Percentiles rank a stretch among this genome's conserved stretches.
These are phyloP conservation scores for Limnephilus rhombicus DNA, from an alignment of 2,888 invertebrate species.

Conservation along the genomic window DNA sequence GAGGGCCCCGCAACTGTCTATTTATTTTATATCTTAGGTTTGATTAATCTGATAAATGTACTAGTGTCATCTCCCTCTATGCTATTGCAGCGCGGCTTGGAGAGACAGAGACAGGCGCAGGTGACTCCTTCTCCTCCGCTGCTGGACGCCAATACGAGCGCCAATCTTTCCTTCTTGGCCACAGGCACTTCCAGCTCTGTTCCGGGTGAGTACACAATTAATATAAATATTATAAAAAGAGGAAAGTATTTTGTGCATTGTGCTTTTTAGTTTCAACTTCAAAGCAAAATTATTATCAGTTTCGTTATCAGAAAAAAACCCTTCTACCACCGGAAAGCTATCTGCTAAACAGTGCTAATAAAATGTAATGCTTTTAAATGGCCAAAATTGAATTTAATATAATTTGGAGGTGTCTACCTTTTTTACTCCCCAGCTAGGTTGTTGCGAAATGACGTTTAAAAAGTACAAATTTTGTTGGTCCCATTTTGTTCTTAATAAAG, in stretches of 20 bases:
- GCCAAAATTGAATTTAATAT: background rate
- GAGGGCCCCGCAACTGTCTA: background rate
- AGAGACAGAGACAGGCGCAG: conserved; percentile 72
- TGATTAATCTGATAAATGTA: background rate
- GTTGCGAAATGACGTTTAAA: background rate
- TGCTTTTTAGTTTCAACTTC: no score
- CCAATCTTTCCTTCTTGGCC: conserved; percentile 68
- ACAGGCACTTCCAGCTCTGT: conserved; percentile 76
- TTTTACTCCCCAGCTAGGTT: background rate
- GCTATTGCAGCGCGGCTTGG: conserved; percentile 73
- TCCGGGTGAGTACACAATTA: conserved; percentile 73
- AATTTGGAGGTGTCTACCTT: background rate
- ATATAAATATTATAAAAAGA: no score
- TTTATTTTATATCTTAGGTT: background rate
- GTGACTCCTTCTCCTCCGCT: conserved; percentile 72
- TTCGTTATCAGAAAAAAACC: no score
- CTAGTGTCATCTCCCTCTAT: background rate
- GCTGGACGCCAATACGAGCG: conserved; percentile 68
- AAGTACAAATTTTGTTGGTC: background rate
- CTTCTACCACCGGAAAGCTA: no score
- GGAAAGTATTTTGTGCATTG: no score
- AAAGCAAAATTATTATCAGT: no score
- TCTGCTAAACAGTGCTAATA: no score
- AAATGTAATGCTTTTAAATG: background rate
- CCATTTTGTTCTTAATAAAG: background rate